phyloP scores from a whole-genome alignment of 2,888 invertebrate species.

The Augochlorella aurata region DNA sequence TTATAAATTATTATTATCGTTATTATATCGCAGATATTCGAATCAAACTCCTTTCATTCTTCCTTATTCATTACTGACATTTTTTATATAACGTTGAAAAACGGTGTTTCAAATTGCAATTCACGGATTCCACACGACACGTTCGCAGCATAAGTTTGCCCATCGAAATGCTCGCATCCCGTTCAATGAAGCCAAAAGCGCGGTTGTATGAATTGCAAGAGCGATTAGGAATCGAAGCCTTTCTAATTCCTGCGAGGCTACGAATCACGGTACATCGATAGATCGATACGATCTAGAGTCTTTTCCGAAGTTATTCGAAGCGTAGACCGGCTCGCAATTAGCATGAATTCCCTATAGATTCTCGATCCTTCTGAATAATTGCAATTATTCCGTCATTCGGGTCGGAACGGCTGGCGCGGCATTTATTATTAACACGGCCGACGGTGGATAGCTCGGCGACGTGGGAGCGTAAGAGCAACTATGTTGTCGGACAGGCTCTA shows the following conservation, averaged over 20 bases:
- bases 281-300: neutral
- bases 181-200: no score
- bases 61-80: no score
- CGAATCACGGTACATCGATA: neutral
- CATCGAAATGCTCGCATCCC: no score
- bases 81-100: no score
- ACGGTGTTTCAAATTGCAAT: no score
- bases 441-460: neutral
- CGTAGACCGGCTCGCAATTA: neutral
- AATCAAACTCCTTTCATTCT: no score
- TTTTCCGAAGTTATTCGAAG: neutral
- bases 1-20: no score
- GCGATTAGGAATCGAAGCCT: neutral
- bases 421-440: neutral
- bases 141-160: no score
- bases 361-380: conserved; percentile 10
- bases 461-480: conserved; percentile 1
- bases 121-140: no score
- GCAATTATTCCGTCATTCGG: conserved; percentile 4
- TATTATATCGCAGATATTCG: no score
- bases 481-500: conserved; percentile 1
- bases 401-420: neutral
- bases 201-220: no score
- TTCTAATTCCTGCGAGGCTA: neutral
- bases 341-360: neutral